Evolutionary conservation across 2,888 invertebrate species (phyloP), one percentile per base, ranked within the genome.

Genomic region (Eumerus sabulonum): DNA sequence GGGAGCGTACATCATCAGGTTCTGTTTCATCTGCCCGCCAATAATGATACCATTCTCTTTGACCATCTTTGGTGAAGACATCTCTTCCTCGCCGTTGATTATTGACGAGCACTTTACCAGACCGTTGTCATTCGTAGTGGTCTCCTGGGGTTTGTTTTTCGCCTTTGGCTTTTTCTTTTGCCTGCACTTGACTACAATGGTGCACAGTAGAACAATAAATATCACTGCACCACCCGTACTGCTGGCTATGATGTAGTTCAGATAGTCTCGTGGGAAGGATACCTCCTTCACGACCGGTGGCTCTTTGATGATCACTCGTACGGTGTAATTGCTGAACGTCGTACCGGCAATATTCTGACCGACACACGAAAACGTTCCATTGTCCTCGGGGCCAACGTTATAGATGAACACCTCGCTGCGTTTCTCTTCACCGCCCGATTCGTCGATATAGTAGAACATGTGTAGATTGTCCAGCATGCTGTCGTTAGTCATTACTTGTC

Each of bases 321-420:
- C 91, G 1, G 96, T 96, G 84, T 95, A 95, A 87, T 97, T 96
- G 71, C 94, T 93, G 82, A 92, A 93, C 0, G 93, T 91, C 70
- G 91, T 92, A 12, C 97, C 97, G 0, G 96, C 97, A 13, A 93
- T 92, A 87, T 97, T 97, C 85, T 95, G 95, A 0, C 96, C 96
- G 12, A 94, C 91, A 87, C 97, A 97, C 2, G 94, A 92, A 86
- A 95, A 96, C 9, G 94, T 95, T 4, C 96, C 96, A 85, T 96
- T 96, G 86, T 96, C 95, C 82, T 94, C 94, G 42, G 91, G 91
- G 36, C 93, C 93, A 17, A 94, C 93, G 86, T 94, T 94, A 85
- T 93, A 93, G 84, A 96, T 94, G 85, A 94, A 93, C 68, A 96
- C 90, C 88, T 95, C 94, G 85, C 94, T 94, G 82, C 92, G 92